Conservation (phyloP, 2,113 vertebrate genomes). For the Perca schrenkii region DNA sequence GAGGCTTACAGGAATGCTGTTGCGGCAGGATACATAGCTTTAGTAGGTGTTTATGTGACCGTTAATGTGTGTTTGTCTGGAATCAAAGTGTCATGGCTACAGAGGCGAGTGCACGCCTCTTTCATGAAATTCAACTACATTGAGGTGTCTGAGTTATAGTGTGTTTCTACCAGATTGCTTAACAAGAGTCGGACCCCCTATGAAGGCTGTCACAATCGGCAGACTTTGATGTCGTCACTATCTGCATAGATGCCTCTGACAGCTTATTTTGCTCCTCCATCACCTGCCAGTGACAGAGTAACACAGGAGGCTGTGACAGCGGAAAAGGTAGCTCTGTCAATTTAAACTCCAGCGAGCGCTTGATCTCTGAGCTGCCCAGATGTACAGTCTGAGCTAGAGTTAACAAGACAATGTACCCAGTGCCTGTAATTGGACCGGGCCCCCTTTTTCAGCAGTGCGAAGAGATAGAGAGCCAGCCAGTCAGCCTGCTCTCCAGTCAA, state of each 20-base stretch:
- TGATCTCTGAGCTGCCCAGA: slow-evolving; percentile 71
- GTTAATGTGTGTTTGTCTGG: slow-evolving; percentile 1
- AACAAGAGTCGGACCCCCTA: slow-evolving; percentile 68
- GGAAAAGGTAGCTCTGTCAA: slow-evolving; percentile 77
- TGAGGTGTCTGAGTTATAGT: slow-evolving; percentile 14
- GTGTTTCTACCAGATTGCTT: slow-evolving; percentile 45
- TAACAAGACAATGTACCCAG: slow-evolving; percentile 73
- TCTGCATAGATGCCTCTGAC: slow-evolving; percentile 71
- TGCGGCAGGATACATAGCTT: not conserved
- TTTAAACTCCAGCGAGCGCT: slow-evolving; percentile 63
- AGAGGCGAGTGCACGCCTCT: slow-evolving; percentile 20
- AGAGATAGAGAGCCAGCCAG: slow-evolving; percentile 61
- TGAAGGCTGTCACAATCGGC: slow-evolving; percentile 67
- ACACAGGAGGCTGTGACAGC: slow-evolving; percentile 69
- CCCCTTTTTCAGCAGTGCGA: slow-evolving; percentile 33
- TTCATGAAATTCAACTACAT: slow-evolving; percentile 16
- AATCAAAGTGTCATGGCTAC: not conserved
- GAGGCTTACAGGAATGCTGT: not conserved
- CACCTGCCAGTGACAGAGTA: slow-evolving; percentile 58
- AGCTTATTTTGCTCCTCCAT: slow-evolving; percentile 69
- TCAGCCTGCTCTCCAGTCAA: slow-evolving; percentile 66
- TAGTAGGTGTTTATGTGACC: not conserved
- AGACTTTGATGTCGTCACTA: slow-evolving; percentile 70
- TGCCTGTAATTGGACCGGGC: slow-evolving; percentile 72
- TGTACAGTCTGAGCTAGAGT: slow-evolving; percentile 66